phyloP scores from a whole-genome alignment of 2,797 vertebrate genomes.

The Anniella stebbinsi region DNA sequence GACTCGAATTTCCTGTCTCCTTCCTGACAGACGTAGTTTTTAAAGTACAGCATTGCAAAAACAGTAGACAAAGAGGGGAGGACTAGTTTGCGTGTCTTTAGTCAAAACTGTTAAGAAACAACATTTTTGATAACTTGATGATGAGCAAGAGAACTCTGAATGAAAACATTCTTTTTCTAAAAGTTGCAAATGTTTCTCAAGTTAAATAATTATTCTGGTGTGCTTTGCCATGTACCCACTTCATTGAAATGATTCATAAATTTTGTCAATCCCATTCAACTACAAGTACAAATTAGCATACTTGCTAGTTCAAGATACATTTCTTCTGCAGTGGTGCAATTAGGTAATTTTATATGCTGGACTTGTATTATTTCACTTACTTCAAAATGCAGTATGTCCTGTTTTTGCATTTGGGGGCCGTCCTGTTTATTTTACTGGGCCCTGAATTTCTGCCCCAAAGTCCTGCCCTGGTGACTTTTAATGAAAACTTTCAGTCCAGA shows the following conservation, averaged over 20 bases:
- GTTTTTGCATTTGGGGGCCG: no score
- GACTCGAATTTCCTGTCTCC: conserved; percentile 97
- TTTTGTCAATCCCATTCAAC: background rate
- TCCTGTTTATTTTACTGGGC: no score
- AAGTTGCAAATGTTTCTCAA: conserved; percentile 31
- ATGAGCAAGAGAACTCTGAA: conserved; percentile 1
- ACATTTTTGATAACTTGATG: background rate
- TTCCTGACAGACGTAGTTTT: conserved; percentile 88
- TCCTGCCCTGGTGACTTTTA: no score
- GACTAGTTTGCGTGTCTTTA: conserved; percentile 43
- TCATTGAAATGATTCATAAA: background rate
- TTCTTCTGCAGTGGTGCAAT: background rate
- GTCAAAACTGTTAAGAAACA: conserved; percentile 29
- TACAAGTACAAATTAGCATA: background rate
- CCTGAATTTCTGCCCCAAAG: no score
- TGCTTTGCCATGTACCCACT: background rate
- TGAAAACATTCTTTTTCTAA: conserved; percentile 26
- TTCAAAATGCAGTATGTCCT: no score
- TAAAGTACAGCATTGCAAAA: conserved; percentile 82
- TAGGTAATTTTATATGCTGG: no score
- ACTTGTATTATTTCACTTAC: no score
- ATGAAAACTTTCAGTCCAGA: background rate
- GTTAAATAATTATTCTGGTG: conserved; percentile 5
- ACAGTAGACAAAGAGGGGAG: conserved; percentile 66
- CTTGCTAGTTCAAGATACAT: background rate